These are phyloP conservation scores for Halcyon senegalensis DNA, from an alignment of 2,113 vertebrate species.

Conservation along the genomic window DNA sequence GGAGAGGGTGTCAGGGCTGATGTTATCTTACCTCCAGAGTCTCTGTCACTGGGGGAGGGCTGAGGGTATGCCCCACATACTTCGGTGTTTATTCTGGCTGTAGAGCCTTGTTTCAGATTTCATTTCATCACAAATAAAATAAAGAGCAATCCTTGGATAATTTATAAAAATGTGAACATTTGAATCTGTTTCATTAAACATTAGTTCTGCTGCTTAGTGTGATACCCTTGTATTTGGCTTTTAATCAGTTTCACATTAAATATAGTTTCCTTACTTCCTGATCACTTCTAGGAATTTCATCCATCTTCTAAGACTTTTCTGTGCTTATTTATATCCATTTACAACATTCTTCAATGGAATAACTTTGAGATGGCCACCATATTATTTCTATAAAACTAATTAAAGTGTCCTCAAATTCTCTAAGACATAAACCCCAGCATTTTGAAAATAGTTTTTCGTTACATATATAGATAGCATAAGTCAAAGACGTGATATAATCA, in stretches of 20 bases:
- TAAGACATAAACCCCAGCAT: not conserved
- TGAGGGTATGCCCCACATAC: not conserved
- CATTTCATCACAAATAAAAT: conserved; percentile 32
- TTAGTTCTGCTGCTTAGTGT: not conserved
- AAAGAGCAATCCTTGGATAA: not conserved
- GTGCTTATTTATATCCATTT: not conserved
- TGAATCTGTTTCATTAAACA: conserved; percentile 3
- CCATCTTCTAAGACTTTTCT: not conserved
- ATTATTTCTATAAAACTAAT: not conserved
- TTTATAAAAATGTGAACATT: conserved; percentile 25
- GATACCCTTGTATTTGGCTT: conserved; percentile 2
- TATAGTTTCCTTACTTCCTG: not conserved
- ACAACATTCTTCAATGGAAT: not conserved
- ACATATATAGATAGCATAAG: not conserved
- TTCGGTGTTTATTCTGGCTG: not conserved
- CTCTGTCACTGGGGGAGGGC: not conserved
- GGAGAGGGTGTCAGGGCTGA: not conserved
- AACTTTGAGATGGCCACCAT: not conserved
- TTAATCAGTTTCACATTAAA: not conserved
- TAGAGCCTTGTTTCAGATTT: conserved; percentile 3
- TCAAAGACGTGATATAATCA: not conserved
- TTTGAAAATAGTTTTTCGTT: not conserved
- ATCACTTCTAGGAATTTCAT: not conserved
- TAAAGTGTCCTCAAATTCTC: not conserved
- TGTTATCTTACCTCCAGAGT: not conserved